These are phyloP conservation scores for Dyspetes luteomarginatus DNA, from an alignment of 2,888 invertebrate genomes.

Conservation along the genomic window DNA sequence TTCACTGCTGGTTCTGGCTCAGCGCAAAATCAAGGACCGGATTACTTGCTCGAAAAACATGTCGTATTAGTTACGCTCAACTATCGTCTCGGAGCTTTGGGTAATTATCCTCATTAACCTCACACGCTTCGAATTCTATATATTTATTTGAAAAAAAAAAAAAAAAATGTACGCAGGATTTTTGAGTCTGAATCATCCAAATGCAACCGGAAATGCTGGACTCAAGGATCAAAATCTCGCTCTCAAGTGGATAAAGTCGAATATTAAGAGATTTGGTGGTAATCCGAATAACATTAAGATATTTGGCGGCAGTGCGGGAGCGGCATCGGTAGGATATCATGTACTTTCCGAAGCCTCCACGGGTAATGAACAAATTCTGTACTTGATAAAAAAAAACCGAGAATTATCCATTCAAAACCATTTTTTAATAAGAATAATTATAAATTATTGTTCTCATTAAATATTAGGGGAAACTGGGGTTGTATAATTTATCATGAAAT, in stretches of 20 bases:
- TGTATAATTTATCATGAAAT: too few species aligned
- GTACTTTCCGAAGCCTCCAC: not conserved
- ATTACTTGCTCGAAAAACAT: conserved; percentile 70
- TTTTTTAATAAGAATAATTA: too few species aligned
- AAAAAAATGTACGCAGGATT: conserved; percentile 74
- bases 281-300: conserved; percentile 85
- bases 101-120: conserved; percentile 49
- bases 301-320: conserved; percentile 85
- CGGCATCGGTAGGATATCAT: conserved; percentile 83
- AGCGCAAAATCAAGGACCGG: conserved; percentile 65
- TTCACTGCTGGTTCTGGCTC: conserved; percentile 46
- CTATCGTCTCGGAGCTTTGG: conserved; percentile 71
- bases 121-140: not conserved
- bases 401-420: conserved; percentile 20
- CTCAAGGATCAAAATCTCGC: conserved; percentile 84
- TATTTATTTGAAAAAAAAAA: not conserved
- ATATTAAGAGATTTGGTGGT: conserved; percentile 84
- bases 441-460: too few species aligned
- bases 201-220: conserved; percentile 73
- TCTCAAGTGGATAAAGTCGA: conserved; percentile 85
- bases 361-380: not conserved
- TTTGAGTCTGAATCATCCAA: conserved; percentile 75
- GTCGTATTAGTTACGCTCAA: conserved; percentile 71
- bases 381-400: not conserved
- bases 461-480: too few species aligned